A percentile compares a stretch with the other conserved stretches of the same genome.
Evolutionary conservation across 2,797 vertebrate species (phyloP).

Genomic region (Hybognathus amarus): DNA sequence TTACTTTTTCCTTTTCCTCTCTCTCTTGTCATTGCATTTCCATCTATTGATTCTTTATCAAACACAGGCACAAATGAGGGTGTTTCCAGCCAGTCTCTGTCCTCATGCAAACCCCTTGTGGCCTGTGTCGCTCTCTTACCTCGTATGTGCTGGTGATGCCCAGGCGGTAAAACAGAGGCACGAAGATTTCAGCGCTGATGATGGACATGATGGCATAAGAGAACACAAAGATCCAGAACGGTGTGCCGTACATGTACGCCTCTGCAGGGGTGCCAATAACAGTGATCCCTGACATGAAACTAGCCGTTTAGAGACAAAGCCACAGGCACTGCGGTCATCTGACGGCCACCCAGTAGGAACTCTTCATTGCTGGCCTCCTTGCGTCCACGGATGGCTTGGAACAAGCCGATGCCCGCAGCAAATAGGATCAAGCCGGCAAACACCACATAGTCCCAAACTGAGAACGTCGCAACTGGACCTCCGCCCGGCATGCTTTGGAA

Average conservation of each 20-base stretch:
- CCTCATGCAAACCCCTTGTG: slow-evolving; percentile 23
- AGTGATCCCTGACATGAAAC: slow-evolving; percentile 86
- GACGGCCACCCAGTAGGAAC: slow-evolving; percentile 80
- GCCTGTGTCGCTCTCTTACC: slow-evolving; percentile 66
- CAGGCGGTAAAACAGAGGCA: slow-evolving; percentile 82
- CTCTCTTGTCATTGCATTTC: background rate
- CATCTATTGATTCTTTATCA: slow-evolving; percentile 20
- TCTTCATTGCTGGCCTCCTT: slow-evolving; percentile 74
- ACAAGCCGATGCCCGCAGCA: slow-evolving; percentile 77
- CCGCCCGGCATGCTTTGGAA: slow-evolving; percentile 72
- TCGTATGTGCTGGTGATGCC: slow-evolving; percentile 83
- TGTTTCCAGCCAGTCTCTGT: background rate
- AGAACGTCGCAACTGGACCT: slow-evolving; percentile 75
- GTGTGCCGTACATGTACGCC: slow-evolving; percentile 74
- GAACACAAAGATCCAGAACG: slow-evolving; percentile 79
- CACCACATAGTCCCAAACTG: slow-evolving; percentile 85
- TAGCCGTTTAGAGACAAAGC: slow-evolving; percentile 85
- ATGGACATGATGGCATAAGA: slow-evolving; percentile 78
- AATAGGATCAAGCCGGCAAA: slow-evolving; percentile 74
- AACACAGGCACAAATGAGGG: background rate
- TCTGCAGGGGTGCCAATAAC: slow-evolving; percentile 84
- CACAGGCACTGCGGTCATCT: slow-evolving; percentile 82
- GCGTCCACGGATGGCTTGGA: slow-evolving; percentile 76
- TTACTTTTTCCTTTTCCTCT: background rate
- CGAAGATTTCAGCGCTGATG: slow-evolving; percentile 81